Base-by-base conservation (phyloP, 2,888 invertebrate genomes). In the Poecilobothrus nobilitatus region DNA sequence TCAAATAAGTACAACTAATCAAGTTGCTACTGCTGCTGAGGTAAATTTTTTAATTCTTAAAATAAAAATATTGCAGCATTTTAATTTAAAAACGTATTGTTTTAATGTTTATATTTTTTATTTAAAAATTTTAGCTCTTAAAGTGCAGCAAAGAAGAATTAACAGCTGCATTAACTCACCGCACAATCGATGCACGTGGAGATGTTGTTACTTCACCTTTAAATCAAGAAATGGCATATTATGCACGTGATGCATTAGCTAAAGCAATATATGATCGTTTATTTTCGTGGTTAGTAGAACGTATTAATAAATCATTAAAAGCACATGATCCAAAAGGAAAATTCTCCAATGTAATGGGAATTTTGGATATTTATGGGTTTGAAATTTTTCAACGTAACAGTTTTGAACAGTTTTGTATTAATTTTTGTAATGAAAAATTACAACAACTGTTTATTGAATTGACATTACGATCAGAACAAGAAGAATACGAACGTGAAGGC, bases 351-450 rank as follows among this genome's bases (percentile, higher is more conserved):
- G 90, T 94, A 0, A 92, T 95, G 83, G 95, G 95, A 2, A 92
- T 96, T 74, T 82, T 96, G 73, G 95, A 96, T 79, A 96, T 96
- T 75, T 96, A 96, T 76, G 96, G 95, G 66, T 96, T 96, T 79
- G 95, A 96, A 82, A 94, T 96, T 73, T 95, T 96, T 84, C 87
- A 91, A 68, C 90, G 87, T 74, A 96, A 96, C 78, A 91, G 91
- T 90, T 80, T 78, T 71, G 79, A 81, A 80, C 95, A 96, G 82
- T 92, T 96, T 80, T 95, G 95, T 83, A 96, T 96, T 72, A 96
- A 96, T 83, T 95, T 92, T 84, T 96, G 95, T 81, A 96, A 96
- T 79, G 95, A 96, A 83, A 96, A 96, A 81, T 85, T 96, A 71
- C 95, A 96, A 79, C 95, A 96, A 81, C 83, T 96, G 71, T 96